These are phyloP conservation scores for Leptopilina myrica DNA, from an alignment of 2,888 invertebrate genomes.

Conservation along the genomic window DNA sequence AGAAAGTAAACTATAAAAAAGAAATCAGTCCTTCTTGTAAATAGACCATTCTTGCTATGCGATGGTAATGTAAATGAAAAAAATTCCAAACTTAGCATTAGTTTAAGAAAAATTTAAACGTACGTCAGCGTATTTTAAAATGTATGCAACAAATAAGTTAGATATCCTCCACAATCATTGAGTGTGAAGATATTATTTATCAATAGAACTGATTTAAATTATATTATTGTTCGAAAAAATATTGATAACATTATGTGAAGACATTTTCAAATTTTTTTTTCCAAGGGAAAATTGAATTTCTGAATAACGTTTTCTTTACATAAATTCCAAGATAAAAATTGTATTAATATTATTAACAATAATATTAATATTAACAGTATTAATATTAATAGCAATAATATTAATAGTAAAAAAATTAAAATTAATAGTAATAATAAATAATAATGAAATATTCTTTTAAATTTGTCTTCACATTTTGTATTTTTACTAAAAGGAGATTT, in stretches of 20 bases:
- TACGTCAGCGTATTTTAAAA: constrained; percentile 13
- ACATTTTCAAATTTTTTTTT: too few relatives aligned
- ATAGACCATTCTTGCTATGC: constrained; percentile 30
- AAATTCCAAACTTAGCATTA: constrained; percentile 14
- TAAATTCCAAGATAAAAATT: too few relatives aligned
- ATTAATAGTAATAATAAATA: too few relatives aligned
- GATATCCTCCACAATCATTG: neutral
- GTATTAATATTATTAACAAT: too few relatives aligned
- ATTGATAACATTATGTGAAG: too few relatives aligned
- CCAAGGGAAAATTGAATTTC: too few relatives aligned
- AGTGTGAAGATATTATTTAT: constrained; percentile 22
- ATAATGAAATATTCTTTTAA: too few relatives aligned
- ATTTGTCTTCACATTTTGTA: neutral
- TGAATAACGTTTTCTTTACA: too few relatives aligned
- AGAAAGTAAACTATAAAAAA: constrained; percentile 20
- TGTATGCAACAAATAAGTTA: constrained; percentile 21
- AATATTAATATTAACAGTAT: too few relatives aligned
- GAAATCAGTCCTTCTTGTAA: constrained; percentile 23
- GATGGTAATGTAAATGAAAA: constrained; percentile 29
- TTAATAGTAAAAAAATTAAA: too few relatives aligned
- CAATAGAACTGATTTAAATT: constrained; percentile 1
- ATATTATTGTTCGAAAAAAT: too few relatives aligned
- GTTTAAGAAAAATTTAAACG: constrained; percentile 17
- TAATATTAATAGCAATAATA: too few relatives aligned
- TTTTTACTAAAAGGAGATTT: neutral